phyloP scores from a whole-genome alignment of 2,888 invertebrate genomes.

The Mesorhabditis sp. region DNA sequence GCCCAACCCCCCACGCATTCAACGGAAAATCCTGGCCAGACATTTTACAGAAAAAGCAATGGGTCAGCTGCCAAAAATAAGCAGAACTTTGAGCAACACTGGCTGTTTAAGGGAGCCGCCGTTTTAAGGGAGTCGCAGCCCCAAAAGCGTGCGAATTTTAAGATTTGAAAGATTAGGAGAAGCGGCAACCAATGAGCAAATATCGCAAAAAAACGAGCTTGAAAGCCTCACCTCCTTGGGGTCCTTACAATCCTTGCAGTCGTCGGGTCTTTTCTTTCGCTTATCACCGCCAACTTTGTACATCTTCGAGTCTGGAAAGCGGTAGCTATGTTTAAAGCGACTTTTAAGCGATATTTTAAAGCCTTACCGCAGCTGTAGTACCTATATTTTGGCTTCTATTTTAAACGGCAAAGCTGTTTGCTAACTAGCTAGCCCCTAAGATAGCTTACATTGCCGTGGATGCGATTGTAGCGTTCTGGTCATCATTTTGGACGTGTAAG shows the following conservation, averaged over 20 bases:
- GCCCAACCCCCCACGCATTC: too few relatives aligned
- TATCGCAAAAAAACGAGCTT: background rate
- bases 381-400: too few relatives aligned
- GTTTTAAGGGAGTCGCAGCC: background rate
- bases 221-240: background rate
- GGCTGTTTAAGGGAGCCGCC: too few relatives aligned
- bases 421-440: background rate
- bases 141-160: background rate
- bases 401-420: background rate
- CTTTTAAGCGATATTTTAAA: too few relatives aligned
- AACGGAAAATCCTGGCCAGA: too few relatives aligned
- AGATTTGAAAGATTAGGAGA: background rate
- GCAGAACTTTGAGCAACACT: too few relatives aligned
- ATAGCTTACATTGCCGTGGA: background rate
- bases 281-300: slow-evolving; percentile 4
- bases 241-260: slow-evolving; percentile 1
- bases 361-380: too few relatives aligned
- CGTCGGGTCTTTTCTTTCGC: background rate
- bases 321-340: background rate
- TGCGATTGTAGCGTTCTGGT: background rate
- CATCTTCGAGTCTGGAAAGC: slow-evolving; percentile 3
- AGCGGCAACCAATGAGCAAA: background rate
- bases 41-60: too few relatives aligned
- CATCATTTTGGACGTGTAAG: background rate
- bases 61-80: too few relatives aligned